phyloP scores from a whole-genome alignment of 1,140 invertebrate species.

The Drosophila pallidifrons region DNA sequence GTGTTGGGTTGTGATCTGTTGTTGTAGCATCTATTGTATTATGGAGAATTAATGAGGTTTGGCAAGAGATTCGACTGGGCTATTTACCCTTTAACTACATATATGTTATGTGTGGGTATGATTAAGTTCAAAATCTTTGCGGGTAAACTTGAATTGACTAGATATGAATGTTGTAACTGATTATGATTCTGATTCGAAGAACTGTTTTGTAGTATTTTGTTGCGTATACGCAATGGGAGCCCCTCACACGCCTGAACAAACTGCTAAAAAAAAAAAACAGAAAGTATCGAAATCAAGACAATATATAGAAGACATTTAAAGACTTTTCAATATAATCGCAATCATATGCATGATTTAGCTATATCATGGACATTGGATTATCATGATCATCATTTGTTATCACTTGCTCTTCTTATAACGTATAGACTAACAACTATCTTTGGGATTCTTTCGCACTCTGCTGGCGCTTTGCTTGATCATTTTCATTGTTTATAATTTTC shows the following conservation, averaged over 20 bases:
- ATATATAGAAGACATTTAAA: conserved; percentile 52
- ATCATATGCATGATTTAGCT: neutral
- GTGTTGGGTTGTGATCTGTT: conserved; percentile 4
- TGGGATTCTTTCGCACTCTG: conserved; percentile 72
- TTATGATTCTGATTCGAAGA: conserved; percentile 23
- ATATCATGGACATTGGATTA: conserved; percentile 46
- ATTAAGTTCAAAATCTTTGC: conserved; percentile 36
- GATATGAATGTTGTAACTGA: conserved; percentile 46
- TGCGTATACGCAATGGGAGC: conserved; percentile 19
- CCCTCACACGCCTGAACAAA: conserved; percentile 25
- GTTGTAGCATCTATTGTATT: conserved; percentile 3
- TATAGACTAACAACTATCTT: conserved; percentile 77
- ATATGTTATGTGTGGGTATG: neutral
- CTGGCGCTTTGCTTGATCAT: conserved; percentile 58
- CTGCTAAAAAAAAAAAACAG: conserved; percentile 25
- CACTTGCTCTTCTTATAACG: conserved; percentile 78
- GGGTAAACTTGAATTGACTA: conserved; percentile 65
- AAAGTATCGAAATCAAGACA: conserved; percentile 52
- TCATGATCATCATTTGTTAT: conserved; percentile 60
- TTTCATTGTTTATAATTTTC: neutral
- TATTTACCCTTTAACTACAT: conserved; percentile 16
- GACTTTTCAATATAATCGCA: conserved; percentile 32
- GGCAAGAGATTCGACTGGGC: conserved; percentile 36
- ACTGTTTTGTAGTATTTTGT: conserved; percentile 2
- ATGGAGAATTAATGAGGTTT: conserved; percentile 4